These are phyloP conservation scores for Morone saxatilis DNA, from an alignment of 2,113 vertebrate species.

Conservation along the genomic window DNA sequence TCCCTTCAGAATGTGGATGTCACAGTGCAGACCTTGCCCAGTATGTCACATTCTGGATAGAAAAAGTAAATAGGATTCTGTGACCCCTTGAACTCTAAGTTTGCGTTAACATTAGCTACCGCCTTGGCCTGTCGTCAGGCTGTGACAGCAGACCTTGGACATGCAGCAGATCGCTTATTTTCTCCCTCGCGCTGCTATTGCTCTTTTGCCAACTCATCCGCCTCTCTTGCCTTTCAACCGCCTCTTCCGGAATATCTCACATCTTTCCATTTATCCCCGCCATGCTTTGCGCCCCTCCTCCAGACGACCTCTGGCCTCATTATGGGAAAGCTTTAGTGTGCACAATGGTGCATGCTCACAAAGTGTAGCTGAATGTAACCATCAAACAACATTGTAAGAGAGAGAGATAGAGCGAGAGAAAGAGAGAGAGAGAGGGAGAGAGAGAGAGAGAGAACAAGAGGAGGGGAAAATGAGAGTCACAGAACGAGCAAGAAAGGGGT, in stretches of 20 bases:
- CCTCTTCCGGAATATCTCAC: slow-evolving; percentile 49
- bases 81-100: slow-evolving; percentile 30
- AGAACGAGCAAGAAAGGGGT: slow-evolving; percentile 41
- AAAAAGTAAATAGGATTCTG: slow-evolving; percentile 40
- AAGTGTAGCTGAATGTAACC: slow-evolving; percentile 44
- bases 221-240: slow-evolving; percentile 27
- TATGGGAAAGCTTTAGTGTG: slow-evolving; percentile 54
- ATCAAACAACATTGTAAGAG: slow-evolving; percentile 61
- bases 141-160: slow-evolving; percentile 44
- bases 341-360: slow-evolving; percentile 42
- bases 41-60: slow-evolving; percentile 7
- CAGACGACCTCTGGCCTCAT: slow-evolving; percentile 53
- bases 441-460: slow-evolving; percentile 46
- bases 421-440: slow-evolving; percentile 51
- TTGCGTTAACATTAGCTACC: background rate
- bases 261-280: slow-evolving; percentile 57
- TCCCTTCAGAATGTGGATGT: background rate
- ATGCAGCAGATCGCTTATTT: slow-evolving; percentile 12
- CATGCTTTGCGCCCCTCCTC: background rate
- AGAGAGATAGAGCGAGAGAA: slow-evolving; percentile 39
- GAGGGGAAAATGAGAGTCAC: slow-evolving; percentile 32
- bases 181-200: background rate
- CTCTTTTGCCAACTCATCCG: slow-evolving; percentile 11
- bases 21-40: slow-evolving; percentile 2
- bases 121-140: background rate